phyloP scores from a whole-genome alignment of 1,140 invertebrate genomes.

The Zaprionus tsacasi region DNA sequence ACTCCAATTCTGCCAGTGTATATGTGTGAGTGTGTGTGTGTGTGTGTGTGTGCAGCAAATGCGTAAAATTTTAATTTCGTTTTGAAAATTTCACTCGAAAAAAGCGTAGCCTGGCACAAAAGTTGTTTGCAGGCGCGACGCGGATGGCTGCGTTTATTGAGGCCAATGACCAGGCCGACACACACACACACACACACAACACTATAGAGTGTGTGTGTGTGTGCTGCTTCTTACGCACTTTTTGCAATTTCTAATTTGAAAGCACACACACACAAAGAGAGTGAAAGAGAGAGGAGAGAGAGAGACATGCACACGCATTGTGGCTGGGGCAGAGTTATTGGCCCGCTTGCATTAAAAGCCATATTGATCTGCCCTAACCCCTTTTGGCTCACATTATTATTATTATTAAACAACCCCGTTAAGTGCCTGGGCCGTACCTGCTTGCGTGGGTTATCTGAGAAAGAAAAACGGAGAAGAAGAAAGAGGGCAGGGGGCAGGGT shows the following conservation, averaged over 20 bases:
- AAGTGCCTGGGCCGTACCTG: constrained; percentile 38
- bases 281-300: neutral
- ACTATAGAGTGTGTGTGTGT: constrained; percentile 21
- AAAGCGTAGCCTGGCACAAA: constrained; percentile 46
- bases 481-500: neutral
- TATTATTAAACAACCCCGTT: constrained; percentile 79
- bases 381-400: constrained; percentile 53
- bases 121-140: constrained; percentile 64
- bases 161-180: constrained; percentile 72
- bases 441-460: constrained; percentile 33
- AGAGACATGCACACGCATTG: neutral
- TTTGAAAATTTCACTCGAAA: constrained; percentile 78
- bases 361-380: constrained; percentile 72
- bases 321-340: constrained; percentile 54
- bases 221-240: constrained; percentile 75
- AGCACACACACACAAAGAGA: constrained; percentile 26
- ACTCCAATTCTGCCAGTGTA: constrained; percentile 53
- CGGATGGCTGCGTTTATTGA: constrained; percentile 60
- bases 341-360: constrained; percentile 56
- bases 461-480: constrained; percentile 25
- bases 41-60: constrained; percentile 60
- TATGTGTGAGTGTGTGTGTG: constrained; percentile 44
- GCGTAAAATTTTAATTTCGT: constrained; percentile 82
- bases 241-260: constrained; percentile 77
- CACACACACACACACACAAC: constrained; percentile 26